These are phyloP conservation scores for Heliconius hewitsoni DNA, from an alignment of 1,140 invertebrate genomes.

Conservation along the genomic window DNA sequence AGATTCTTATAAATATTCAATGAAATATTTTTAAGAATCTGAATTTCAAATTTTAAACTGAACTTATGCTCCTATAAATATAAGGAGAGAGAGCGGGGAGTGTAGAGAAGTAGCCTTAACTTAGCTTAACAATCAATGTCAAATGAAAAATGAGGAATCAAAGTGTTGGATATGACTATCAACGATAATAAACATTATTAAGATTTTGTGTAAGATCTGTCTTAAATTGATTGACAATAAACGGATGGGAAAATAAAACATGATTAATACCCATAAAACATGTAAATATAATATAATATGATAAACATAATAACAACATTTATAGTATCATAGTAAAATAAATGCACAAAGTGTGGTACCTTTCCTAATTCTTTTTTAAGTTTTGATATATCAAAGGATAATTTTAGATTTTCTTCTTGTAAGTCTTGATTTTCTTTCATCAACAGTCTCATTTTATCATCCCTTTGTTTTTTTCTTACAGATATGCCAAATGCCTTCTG, in stretches of 20 bases:
- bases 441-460: constrained; percentile 59
- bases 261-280: background rate
- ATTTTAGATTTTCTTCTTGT: constrained; percentile 54
- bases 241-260: background rate
- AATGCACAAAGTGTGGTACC: constrained; percentile 41
- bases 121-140: too few species aligned
- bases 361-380: constrained; percentile 67
- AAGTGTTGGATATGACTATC: too few species aligned
- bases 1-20: too few species aligned
- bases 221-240: too few species aligned
- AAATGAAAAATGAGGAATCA: too few species aligned
- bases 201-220: too few species aligned
- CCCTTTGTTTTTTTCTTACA: constrained; percentile 53
- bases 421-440: constrained; percentile 57
- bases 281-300: constrained; percentile 2
- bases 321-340: background rate
- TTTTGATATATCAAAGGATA: constrained; percentile 56
- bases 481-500: constrained; percentile 73
- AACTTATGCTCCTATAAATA: too few species aligned
- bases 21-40: too few species aligned
- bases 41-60: too few species aligned
- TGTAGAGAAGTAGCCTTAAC: too few species aligned
- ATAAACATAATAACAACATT: background rate
- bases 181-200: too few species aligned
- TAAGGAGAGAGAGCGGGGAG: too few species aligned